Conservation (phyloP, 1,140 invertebrate species). For the Oreohelix idahoensis region DNA sequence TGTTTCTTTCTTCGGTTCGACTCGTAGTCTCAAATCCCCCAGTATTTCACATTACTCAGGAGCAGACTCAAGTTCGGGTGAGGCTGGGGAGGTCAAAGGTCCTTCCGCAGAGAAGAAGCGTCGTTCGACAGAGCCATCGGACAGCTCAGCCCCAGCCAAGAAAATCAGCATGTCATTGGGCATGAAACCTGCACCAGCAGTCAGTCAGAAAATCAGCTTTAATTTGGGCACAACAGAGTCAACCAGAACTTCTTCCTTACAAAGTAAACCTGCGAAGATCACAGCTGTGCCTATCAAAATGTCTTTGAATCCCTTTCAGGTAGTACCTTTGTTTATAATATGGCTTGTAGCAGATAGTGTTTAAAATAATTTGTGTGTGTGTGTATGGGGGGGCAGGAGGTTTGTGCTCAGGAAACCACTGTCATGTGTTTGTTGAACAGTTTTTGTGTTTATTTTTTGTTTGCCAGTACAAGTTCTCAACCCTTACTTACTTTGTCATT, state of each 20-base stretch:
- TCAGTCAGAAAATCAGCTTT: constrained; percentile 37
- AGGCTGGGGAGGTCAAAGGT: constrained; percentile 26
- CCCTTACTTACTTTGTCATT: no score
- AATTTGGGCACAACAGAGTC: neutral
- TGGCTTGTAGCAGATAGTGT: no score
- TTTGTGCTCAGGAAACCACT: no score
- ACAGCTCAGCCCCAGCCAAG: constrained; percentile 42
- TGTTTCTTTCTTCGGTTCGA: constrained; percentile 39
- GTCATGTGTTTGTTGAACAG: no score
- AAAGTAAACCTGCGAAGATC: neutral
- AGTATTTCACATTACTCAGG: constrained; percentile 51
- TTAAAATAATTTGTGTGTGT: no score
- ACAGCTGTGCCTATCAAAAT: constrained; percentile 47
- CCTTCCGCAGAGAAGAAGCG: no score
- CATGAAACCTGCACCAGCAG: neutral
- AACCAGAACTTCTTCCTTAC: neutral
- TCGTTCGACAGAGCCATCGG: constrained; percentile 36
- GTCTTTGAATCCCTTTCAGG: constrained; percentile 38
- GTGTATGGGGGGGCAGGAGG: no score
- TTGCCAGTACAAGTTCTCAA: no score
- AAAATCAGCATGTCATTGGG: constrained; percentile 32
- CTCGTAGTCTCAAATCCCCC: constrained; percentile 51
- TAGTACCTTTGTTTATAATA: neutral
- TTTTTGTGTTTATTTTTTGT: no score
- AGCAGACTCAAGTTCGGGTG: constrained; percentile 20